Evolutionary conservation across 2,888 invertebrate genomes (phyloP).

Genomic region (Pharmacophagus antenor): DNA sequence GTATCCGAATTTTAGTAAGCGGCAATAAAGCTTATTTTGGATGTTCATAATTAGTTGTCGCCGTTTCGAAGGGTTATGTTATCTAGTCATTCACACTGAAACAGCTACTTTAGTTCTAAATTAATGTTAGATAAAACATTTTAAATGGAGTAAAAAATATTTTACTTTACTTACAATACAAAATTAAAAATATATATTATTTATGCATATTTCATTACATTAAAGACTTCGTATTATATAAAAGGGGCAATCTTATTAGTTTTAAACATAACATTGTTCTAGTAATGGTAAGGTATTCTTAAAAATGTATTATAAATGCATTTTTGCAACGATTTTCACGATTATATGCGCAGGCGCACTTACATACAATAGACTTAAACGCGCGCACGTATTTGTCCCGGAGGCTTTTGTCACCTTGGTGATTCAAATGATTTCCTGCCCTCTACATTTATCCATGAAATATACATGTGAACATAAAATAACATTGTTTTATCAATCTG

Average conservation of each 20-base stretch:
- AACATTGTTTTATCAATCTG: no score
- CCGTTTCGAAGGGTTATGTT: constrained; percentile 6
- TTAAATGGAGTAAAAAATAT: not conserved
- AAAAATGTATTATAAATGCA: constrained; percentile 23
- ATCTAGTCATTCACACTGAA: constrained; percentile 18
- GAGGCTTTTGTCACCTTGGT: constrained; percentile 22
- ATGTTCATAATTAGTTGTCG: constrained; percentile 14
- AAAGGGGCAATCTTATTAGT: not conserved
- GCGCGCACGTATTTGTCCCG: constrained; percentile 44
- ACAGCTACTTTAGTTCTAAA: constrained; percentile 5
- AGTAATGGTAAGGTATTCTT: not conserved
- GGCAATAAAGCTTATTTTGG: constrained; percentile 26
- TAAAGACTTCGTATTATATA: not conserved
- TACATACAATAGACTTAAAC: constrained; percentile 67
- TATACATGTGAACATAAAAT: not conserved
- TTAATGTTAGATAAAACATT: not conserved
- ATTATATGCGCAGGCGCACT: constrained; percentile 54
- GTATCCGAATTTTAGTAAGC: constrained; percentile 21
- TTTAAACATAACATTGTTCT: not conserved
- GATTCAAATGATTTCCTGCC: constrained; percentile 28
- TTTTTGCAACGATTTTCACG: constrained; percentile 21
- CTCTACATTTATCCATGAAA: constrained; percentile 7
- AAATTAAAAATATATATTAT: no score
- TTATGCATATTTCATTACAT: no score
- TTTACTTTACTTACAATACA: no score